Base-by-base conservation (phyloP, 2,888 invertebrate species). In the Drosophila yooni region DNA sequence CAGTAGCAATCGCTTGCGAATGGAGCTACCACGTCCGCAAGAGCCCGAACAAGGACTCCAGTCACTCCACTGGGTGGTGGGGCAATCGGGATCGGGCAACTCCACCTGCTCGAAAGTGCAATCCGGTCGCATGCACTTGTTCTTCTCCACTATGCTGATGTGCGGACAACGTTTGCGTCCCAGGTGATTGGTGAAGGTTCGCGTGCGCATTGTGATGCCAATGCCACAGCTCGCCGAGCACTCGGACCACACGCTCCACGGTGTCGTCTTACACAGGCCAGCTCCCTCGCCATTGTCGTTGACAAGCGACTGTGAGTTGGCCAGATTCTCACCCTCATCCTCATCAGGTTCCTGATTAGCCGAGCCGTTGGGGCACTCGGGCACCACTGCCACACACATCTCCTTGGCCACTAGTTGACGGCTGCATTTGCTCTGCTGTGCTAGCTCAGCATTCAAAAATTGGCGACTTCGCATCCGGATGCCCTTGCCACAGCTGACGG, bases 11-110 rank as follows among this genome's bases (percentile, higher is more conserved):
- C 98, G 95, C 43, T 96, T 96, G 62, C 97, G 95, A 66, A 95
- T 93, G 72, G 94, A 94, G 21, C 96, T 95, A 1, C 98, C 98
- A 15, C 88, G 85, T 0, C 98, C 98, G 92, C 98, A 99, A 10
- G 97, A 95, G 0, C 96, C 97, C 59, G 97, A 96, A 94, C 98
- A 99, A 0, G 98, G 96, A 65, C 97, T 97, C 98, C 98, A 99
- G 80, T 96, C 96, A 66, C 97, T 96, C 98, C 98, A 99, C 59
- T 95, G 95, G 0, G 96, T 96, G n/a, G 97, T 96, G 68, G 97
- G 96, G 85, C 97, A 97, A 82, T 94, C 76, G 0, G 92, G 92
- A 85, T 92, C 92, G 2, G 92, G 93, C 33, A 95, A 93, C 50
- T 94, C 94, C 40, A 94, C 93, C 61, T 94, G 88, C 70, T 92